Base-by-base conservation (phyloP, 2,888 invertebrate genomes). In the Drosophila yooni region DNA sequence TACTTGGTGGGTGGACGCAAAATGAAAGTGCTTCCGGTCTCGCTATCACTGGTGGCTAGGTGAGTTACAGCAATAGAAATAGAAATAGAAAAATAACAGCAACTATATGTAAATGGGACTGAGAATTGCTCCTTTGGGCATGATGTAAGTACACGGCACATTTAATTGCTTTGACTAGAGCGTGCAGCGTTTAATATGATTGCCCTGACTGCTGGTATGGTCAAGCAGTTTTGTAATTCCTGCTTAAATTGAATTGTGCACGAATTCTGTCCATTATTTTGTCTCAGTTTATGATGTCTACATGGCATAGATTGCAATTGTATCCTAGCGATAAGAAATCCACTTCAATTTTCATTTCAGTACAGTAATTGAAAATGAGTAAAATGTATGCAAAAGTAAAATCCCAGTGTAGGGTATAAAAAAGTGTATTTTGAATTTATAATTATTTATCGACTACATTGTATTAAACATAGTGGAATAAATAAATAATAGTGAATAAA, bases 1-100 rank as follows among this genome's bases (percentile, higher is more conserved):
- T 97, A 97, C 91, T 94, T 98, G 59, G 95, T 97, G 65, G 97
- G 97, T 29, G 96, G 96, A 64, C 94, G 97, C 82, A 96, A 95
- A 87, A 97, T 98, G 97, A 95, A 95, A 88, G 95, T 96, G 25
- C 94, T 98, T 91, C 98, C 98, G 4, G 96, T 98, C 62, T 95
- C 97, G 36, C 95, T 98, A 94, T 98, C 97, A 0, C 94, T 98
- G 38, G 95, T 98, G 70, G 97, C 98, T 61, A 97, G 96, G 96
- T 96, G 91, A 92, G 90, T 83, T 72, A 82, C 71, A 57, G 51
- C 40, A 56, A n/a, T 8, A 29, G 15, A 52, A 43, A 34, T 50
- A 60, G 31, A 11, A 54, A 36, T 36, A 36, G 27, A 27, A 56
- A 56, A 56, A 56, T 29, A 40, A 38, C 58, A 58, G 53, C 50